Conservation (phyloP, 2,797 vertebrate species). For the Vespertilio murinus region DNA sequence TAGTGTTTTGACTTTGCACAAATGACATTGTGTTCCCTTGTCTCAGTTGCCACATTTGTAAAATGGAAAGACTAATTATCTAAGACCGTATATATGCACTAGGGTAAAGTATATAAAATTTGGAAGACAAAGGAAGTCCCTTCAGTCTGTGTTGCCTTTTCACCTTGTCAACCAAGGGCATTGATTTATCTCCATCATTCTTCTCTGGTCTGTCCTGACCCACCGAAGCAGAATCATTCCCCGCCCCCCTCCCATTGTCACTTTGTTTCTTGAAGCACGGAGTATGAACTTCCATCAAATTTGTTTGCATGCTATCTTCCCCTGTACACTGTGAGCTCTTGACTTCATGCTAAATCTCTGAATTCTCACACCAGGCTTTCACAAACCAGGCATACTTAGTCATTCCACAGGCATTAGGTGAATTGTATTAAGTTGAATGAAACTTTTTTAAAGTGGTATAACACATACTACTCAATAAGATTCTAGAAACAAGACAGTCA, state of each 20-base stretch:
- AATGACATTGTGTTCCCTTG: background rate
- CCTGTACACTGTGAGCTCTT: background rate
- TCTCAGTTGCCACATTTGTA: background rate
- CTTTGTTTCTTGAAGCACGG: background rate
- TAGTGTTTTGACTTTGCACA: background rate
- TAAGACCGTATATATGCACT: background rate
- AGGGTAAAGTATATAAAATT: background rate
- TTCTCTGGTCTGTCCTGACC: background rate
- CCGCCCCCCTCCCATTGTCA: background rate
- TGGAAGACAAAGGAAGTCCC: background rate
- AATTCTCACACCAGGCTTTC: background rate
- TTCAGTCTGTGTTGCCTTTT: background rate
- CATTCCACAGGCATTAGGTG: background rate
- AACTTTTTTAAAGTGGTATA: background rate
- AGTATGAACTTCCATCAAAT: background rate
- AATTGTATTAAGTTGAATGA: background rate
- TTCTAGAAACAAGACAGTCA: background rate
- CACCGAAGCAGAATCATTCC: background rate
- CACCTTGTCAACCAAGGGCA: background rate
- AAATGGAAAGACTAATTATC: background rate
- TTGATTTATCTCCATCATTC: background rate
- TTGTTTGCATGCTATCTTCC: background rate
- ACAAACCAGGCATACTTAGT: background rate
- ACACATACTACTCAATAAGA: background rate
- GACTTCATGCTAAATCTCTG: background rate